Conservation (phyloP, 2,797 vertebrate species). For the Phalanger gymnotis region DNA sequence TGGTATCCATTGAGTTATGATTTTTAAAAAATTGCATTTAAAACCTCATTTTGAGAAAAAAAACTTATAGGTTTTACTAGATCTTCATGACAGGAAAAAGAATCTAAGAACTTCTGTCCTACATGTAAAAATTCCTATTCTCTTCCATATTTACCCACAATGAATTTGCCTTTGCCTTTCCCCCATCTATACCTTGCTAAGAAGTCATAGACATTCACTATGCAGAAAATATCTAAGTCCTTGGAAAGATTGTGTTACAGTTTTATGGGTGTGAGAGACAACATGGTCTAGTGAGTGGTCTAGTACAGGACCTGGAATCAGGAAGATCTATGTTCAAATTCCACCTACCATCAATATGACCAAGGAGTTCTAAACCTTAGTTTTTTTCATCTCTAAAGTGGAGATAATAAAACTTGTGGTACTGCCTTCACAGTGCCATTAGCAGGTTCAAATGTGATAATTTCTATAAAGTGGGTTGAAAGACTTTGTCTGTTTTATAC, state of each 20-base stretch:
- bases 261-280: not conserved
- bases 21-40: not conserved
- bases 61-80: not conserved
- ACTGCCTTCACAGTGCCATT: not conserved
- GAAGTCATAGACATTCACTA: not conserved
- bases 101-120: not conserved
- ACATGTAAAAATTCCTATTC: not conserved
- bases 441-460: not conserved
- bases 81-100: not conserved
- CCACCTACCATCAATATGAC: not conserved
- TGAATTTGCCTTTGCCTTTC: not conserved
- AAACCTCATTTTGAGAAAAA: not conserved
- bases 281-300: not conserved
- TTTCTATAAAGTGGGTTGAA: not conserved
- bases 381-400: not conserved
- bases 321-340: not conserved
- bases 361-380: not conserved
- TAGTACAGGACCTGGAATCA: not conserved
- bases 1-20: not conserved
- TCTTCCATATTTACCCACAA: not conserved
- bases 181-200: not conserved
- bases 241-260: not conserved
- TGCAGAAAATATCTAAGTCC: not conserved
- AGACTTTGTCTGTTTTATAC: not conserved
- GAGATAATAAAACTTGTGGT: not conserved